These are phyloP conservation scores for Paedocypris sp. DNA, from an alignment of 2,113 vertebrate species.

Conservation along the genomic window DNA sequence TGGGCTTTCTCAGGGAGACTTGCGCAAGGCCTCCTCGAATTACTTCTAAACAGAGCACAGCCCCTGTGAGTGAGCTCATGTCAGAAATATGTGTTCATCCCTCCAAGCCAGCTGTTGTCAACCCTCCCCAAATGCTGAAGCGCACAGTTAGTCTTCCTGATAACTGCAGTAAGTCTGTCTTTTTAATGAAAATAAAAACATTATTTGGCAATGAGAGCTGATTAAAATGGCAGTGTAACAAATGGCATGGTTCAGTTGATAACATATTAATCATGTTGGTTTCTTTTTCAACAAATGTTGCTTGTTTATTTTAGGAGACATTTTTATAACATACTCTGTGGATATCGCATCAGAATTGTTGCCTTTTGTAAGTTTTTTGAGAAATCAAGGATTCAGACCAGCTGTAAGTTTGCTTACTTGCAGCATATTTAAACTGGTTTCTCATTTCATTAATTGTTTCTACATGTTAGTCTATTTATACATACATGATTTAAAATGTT, in stretches of 20 bases:
- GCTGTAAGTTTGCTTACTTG: constrained; percentile 23
- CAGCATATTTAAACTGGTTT: neutral
- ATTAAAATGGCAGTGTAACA: too few species aligned
- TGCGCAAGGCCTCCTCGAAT: neutral
- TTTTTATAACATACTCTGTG: constrained; percentile 38
- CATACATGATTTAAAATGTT: too few species aligned
- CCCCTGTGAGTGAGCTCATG: constrained; percentile 23
- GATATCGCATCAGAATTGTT: constrained; percentile 29
- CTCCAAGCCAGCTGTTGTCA: neutral
- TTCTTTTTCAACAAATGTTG: too few species aligned
- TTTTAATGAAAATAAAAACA: too few species aligned
- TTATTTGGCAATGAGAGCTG: too few species aligned
- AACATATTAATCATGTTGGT: too few species aligned
- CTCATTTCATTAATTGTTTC: neutral
- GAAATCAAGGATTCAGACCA: constrained; percentile 34
- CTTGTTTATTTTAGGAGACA: constrained; percentile 28
- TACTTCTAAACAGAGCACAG: neutral
- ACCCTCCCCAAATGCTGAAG: constrained; percentile 1
- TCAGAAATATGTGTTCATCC: constrained; percentile 19
- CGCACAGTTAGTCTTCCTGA: constrained; percentile 38
- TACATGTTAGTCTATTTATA: too few species aligned
- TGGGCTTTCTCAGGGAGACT: too few species aligned
- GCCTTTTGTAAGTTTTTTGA: constrained; percentile 34
- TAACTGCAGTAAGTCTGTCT: constrained; percentile 38
- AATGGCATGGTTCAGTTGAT: too few species aligned